Base-by-base conservation (phyloP, 2,888 invertebrate genomes). In the Quadriops clusia region DNA sequence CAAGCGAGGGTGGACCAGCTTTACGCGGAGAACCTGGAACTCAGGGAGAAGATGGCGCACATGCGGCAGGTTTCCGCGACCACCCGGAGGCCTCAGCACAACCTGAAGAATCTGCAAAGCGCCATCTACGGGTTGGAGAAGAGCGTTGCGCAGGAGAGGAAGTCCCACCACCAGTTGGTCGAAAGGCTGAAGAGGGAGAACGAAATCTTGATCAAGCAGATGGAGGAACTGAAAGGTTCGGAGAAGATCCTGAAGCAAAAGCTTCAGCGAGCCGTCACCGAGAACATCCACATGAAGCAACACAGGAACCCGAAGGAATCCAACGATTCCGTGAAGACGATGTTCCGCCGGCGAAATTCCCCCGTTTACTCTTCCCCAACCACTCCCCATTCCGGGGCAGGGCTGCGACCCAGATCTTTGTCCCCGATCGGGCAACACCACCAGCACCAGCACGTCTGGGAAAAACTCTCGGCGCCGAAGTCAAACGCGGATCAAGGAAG, bases 141-240 rank as follows among this genome's bases (percentile, higher is more conserved):
- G 37, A 60, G 54, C 17, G 59, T 65, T 2, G 39, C 53, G 1
- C 53, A 50, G 20, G 65, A 66, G 39, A 49, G 64, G 13, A 47
- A 47, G 11, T 54, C 56, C n/a, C 64, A 64, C 45, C 56, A 57
- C 24, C 47, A 53, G 22, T 47, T 63, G 36, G 54, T 65, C 8
- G 54, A 60, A 36, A 62, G 60, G 37, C 41, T 65, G 7, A 51
- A 56, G 24, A 48, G 50, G 8, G 65, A 65, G 28, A 65, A 64
- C 41, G 37, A 49, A 7, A 42, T 45, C 29, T 39, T 65, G 9
- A 34, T 42, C 1, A 44, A 46, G 32, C 56, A 60, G 40, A 33
- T 65, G 20, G 54, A 55, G 25, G 42, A 42, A 30, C 28, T 49
- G 3, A 50, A 44, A 40, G 39, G 34, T 26, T 49, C 51, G 4